Evolutionary conservation across 2,113 vertebrate species (phyloP).

Genomic region (Anser brachyrhynchus): DNA sequence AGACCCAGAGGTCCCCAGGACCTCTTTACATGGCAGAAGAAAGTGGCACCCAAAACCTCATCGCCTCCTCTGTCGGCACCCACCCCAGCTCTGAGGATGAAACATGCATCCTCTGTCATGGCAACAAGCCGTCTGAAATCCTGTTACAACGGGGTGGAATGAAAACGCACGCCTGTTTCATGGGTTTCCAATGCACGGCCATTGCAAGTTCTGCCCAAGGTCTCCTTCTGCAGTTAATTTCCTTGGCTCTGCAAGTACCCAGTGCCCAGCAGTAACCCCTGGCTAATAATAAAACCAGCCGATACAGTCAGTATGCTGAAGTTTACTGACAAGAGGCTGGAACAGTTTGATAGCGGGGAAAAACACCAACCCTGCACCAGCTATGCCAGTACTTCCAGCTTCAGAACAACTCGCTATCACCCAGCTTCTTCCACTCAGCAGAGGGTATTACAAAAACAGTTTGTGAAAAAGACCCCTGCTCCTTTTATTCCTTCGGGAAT

Average conservation of each 20-base stretch:
- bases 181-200: not conserved
- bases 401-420: not conserved
- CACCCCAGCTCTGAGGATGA: not conserved
- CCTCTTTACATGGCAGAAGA: not conserved
- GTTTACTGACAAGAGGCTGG: constrained; percentile 19
- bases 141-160: not conserved
- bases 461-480: not conserved
- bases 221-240: not conserved
- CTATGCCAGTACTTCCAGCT: not conserved
- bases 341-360: constrained; percentile 39
- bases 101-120: not conserved
- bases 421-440: not conserved
- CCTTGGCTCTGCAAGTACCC: not conserved
- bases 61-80: not conserved
- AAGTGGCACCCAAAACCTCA: not conserved
- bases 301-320: constrained; percentile 15
- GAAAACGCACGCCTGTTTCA: not conserved
- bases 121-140: not conserved
- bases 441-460: not conserved
- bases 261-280: constrained; percentile 35
- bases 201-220: not conserved
- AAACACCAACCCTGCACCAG: constrained; percentile 36
- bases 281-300: constrained; percentile 40
- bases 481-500: not conserved
- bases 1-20: not conserved